Evolutionary conservation across 2,888 invertebrate species (phyloP).

Genomic region (Lasioglossum malachurum): DNA sequence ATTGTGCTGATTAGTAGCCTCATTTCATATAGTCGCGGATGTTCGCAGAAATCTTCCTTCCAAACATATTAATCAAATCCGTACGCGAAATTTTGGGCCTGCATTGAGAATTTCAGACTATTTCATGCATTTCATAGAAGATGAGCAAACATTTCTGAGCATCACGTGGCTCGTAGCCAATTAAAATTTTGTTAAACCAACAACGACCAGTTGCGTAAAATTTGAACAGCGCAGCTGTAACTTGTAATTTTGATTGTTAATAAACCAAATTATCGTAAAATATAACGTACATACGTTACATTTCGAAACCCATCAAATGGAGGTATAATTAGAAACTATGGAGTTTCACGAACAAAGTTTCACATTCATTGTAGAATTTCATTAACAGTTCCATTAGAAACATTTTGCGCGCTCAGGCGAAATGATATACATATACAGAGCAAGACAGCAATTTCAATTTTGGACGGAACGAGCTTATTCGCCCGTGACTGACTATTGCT

Average conservation of each 20-base stretch:
- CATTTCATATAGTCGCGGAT: neutral
- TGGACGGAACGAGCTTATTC: neutral
- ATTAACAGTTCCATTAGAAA: neutral
- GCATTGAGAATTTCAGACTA: neutral
- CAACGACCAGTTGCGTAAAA: neutral
- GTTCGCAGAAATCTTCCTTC: neutral
- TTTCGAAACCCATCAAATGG: neutral
- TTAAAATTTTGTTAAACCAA: neutral
- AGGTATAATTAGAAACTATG: neutral
- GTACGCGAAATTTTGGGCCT: conserved; percentile 5
- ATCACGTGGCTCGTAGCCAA: neutral
- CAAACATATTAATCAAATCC: conserved; percentile 25
- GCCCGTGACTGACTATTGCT: neutral
- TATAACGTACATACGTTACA: neutral
- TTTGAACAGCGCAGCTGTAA: neutral
- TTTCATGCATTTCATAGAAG: neutral
- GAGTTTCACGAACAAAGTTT: neutral
- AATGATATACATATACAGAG: neutral
- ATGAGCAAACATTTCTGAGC: neutral
- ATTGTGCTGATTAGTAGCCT: neutral
- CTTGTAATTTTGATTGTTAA: neutral
- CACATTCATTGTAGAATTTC: neutral
- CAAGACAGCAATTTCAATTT: neutral
- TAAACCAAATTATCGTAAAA: neutral
- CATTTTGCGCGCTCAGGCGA: neutral